Evolutionary conservation across 2,113 vertebrate genomes (phyloP).

Genomic region (Polypterus senegalus): DNA sequence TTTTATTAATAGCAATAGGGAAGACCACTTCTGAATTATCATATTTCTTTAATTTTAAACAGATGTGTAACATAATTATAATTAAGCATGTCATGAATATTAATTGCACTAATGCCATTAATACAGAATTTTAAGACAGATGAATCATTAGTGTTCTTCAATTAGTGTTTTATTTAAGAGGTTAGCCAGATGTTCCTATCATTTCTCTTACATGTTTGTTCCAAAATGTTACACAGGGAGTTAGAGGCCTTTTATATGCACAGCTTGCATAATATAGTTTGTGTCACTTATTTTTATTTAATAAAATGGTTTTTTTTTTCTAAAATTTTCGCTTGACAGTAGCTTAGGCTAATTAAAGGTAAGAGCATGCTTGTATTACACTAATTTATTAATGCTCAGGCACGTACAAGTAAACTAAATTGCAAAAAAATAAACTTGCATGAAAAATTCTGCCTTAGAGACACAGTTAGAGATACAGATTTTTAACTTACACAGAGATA

Average conservation of each 20-base stretch:
- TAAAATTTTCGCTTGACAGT: no score
- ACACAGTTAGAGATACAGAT: no score
- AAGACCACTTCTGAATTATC: conserved; percentile 18
- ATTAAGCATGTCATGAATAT: conserved; percentile 39
- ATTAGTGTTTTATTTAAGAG: conserved; percentile 36
- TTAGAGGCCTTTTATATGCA: background rate
- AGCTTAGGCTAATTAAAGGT: no score
- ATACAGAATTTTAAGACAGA: conserved; percentile 32
- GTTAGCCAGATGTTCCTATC: conserved; percentile 38
- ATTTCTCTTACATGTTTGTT: conserved; percentile 37
- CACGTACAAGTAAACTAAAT: no score
- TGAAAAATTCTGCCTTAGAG: no score
- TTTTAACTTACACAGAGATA: no score
- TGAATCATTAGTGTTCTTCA: conserved; percentile 31
- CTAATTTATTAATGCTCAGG: no score
- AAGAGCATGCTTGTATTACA: no score
- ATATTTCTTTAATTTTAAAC: conserved; percentile 25
- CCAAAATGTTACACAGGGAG: conserved; percentile 18
- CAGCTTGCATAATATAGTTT: no score
- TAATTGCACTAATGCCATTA: conserved; percentile 39
- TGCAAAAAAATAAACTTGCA: no score
- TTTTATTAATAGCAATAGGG: conserved; percentile 24
- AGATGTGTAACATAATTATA: conserved; percentile 38
- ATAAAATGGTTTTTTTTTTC: no score
- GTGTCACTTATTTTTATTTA: no score